Conservation (phyloP, 2,797 vertebrate species). For the Paguma larvata region DNA sequence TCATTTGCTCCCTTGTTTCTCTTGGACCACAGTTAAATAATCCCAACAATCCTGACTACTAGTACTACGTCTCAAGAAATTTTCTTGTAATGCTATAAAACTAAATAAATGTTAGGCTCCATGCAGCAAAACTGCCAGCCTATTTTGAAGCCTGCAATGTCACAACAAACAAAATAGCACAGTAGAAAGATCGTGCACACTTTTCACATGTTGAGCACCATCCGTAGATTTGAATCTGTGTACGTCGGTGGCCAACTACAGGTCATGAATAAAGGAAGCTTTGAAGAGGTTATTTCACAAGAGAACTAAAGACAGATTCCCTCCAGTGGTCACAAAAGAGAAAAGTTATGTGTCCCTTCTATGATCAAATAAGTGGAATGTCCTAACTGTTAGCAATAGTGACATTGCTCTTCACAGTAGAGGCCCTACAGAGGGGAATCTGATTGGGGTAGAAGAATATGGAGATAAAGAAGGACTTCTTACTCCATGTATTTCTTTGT, state of each 20-base stretch:
- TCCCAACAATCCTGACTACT: slow-evolving; percentile 20
- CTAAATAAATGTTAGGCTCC: background rate
- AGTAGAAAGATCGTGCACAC: background rate
- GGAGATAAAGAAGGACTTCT: background rate
- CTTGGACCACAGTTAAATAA: background rate
- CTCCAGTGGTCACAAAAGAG: slow-evolving; percentile 40
- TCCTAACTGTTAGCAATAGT: slow-evolving; percentile 6
- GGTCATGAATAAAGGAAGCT: slow-evolving; percentile 61
- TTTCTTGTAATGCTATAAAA: slow-evolving; percentile 15
- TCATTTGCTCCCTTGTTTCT: slow-evolving; percentile 43
- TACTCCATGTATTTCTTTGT: background rate
- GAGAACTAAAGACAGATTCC: slow-evolving; percentile 52
- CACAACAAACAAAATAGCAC: slow-evolving; percentile 66
- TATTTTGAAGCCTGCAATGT: slow-evolving; percentile 15
- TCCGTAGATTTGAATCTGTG: slow-evolving; percentile 27
- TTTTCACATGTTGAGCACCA: slow-evolving; percentile 49
- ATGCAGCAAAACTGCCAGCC: background rate
- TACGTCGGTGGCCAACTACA: background rate
- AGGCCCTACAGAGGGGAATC: background rate
- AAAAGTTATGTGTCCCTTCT: slow-evolving; percentile 12
- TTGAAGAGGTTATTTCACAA: slow-evolving; percentile 59
- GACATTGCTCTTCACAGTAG: background rate
- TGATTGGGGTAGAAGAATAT: background rate
- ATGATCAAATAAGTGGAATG: slow-evolving; percentile 43
- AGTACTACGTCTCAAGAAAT: background rate